Percentiles rank a stretch among this genome's conserved stretches.
Conservation (phyloP, 2,888 invertebrate species). For the Busseola fusca region DNA sequence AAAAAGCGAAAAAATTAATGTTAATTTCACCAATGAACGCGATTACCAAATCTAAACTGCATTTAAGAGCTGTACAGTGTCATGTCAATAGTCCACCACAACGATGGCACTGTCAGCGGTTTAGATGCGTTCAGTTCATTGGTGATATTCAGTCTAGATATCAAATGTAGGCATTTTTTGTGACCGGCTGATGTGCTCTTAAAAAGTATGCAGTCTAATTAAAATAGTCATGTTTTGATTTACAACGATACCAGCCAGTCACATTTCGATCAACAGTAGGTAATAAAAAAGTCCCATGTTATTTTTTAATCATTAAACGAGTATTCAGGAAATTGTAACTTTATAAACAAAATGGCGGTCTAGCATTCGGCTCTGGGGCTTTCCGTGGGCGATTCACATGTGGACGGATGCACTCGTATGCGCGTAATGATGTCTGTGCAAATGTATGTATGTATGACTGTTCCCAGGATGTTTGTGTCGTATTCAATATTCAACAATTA, state of each 20-base stretch:
- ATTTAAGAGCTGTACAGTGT: neutral
- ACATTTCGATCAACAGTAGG: neutral
- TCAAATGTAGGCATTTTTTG: too few relatives aligned
- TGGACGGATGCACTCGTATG: conserved; percentile 63
- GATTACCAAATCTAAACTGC: neutral
- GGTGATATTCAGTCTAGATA: neutral
- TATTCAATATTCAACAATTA: conserved; percentile 73
- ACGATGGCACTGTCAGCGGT: neutral
- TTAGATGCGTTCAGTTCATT: neutral
- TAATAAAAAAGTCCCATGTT: conserved; percentile 17
- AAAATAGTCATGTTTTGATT: conserved; percentile 29
- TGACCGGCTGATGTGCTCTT: neutral
- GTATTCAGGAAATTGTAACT: too few relatives aligned
- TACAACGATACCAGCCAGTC: conserved; percentile 5
- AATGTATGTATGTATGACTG: conserved; percentile 63
- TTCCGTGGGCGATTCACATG: conserved; percentile 65
- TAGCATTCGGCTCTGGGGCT: conserved; percentile 66
- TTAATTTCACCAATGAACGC: neutral
- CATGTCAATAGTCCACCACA: neutral
- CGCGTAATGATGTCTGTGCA: conserved; percentile 60
- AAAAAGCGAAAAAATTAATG: conserved; percentile 2
- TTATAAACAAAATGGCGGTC: conserved; percentile 61
- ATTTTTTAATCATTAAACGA: conserved; percentile 36
- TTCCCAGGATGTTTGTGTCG: conserved; percentile 73
- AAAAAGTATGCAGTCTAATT: neutral